Evolutionary conservation across 1,140 invertebrate genomes (phyloP).

Genomic region (Cotesia chilonis): DNA sequence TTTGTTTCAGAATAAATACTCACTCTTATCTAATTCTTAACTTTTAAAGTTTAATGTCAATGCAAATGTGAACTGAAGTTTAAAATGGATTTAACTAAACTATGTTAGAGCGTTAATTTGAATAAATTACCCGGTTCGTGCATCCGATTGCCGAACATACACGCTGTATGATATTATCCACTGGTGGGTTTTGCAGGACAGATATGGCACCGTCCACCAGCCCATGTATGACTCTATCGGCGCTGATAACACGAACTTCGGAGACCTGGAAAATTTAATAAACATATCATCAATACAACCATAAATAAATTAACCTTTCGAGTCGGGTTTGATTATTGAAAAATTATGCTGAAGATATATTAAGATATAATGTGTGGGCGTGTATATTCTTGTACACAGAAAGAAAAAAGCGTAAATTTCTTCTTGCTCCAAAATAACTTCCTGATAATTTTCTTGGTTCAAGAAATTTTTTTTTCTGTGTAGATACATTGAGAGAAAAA

Average conservation of each 20-base stretch:
- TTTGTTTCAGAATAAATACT: background rate
- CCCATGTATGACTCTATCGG: conserved; percentile 73
- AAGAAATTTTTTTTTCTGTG: no score
- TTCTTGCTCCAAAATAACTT: no score
- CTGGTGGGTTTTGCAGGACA: conserved; percentile 73
- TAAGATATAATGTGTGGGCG: no score
- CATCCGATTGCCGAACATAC: conserved; percentile 70
- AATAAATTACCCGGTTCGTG: conserved; percentile 67
- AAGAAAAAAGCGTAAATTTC: no score
- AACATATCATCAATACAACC: conserved; percentile 32
- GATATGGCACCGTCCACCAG: conserved; percentile 85
- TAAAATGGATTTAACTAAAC: no score
- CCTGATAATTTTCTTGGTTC: no score
- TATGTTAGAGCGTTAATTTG: background rate
- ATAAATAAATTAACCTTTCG: background rate
- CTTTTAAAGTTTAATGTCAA: no score
- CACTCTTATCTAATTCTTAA: background rate
- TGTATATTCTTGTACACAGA: no score
- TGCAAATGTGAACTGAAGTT: no score
- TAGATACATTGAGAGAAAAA: no score
- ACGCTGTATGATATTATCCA: conserved; percentile 85
- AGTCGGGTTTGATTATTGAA: background rate
- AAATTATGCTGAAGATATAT: no score
- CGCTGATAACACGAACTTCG: conserved; percentile 76
- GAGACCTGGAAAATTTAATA: conserved; percentile 63